phyloP scores from a whole-genome alignment of 2,888 invertebrate species.

The Raillietiella orientalis region DNA sequence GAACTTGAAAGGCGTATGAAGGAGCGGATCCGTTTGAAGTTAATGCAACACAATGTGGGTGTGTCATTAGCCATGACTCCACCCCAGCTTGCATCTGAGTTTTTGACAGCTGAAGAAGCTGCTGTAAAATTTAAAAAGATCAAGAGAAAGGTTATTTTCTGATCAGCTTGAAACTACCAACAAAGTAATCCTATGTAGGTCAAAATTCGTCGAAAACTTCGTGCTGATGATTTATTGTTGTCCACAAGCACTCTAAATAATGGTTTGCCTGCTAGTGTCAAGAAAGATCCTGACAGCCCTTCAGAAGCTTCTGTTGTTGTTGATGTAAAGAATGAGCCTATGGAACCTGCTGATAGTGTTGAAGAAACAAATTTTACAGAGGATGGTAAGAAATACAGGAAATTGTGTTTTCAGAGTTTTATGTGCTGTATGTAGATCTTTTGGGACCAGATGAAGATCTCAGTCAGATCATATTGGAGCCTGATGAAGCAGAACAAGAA shows the following conservation, averaged over 20 bases:
- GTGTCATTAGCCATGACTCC: too few species aligned
- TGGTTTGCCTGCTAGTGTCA: conserved; percentile 10
- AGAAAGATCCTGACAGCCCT: conserved; percentile 20
- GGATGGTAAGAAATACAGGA: too few species aligned
- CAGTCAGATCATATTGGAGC: conserved; percentile 24
- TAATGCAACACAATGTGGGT: too few species aligned
- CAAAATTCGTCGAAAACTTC: too few species aligned
- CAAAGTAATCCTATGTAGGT: too few species aligned
- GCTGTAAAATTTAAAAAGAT: conserved; percentile 55
- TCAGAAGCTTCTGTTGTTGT: too few species aligned
- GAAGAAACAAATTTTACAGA: too few species aligned
- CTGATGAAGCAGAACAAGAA: conserved; percentile 35
- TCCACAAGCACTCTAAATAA: conserved; percentile 7
- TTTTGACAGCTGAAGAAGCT: conserved; percentile 51
- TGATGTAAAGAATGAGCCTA: conserved; percentile 4
- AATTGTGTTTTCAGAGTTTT: conserved; percentile 16
- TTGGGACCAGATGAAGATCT: conserved; percentile 13
- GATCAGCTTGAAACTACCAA: too few species aligned
- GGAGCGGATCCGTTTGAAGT: too few species aligned
- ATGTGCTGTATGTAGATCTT: conserved; percentile 26
- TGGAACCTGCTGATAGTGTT: too few species aligned
- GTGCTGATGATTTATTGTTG: conserved; percentile 32
- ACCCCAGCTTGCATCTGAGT: conserved; percentile 47
- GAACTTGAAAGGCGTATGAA: too few species aligned
- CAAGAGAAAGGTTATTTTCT: conserved; percentile 28